Evolutionary conservation across 2,888 invertebrate species (phyloP), one percentile per base, ranked within the genome.

Genomic region (Lasioglossum villosulum): DNA sequence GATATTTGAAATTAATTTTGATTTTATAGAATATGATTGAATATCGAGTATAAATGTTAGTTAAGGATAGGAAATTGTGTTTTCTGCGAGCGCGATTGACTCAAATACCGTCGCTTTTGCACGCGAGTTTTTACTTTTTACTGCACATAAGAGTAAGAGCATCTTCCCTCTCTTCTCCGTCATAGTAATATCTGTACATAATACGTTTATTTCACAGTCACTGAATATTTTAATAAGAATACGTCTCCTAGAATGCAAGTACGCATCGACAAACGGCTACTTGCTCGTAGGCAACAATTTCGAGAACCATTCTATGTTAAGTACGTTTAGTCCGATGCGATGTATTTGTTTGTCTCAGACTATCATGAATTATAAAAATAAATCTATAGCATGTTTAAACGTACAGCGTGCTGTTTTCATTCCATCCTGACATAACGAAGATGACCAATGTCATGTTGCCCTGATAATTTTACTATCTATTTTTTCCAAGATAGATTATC

Each of bases 291-390:
- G 37, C 16, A 16, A 75, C 4, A 59, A 30, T 30, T 74, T 45
- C 37, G 68, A 68, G 52, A 71, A 71, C 45, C 45, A 70, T 77
- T 81, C 37, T 85, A 80, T 48, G 66, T 82, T 73, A 71, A 74
- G 71, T 75, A 68, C 63, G 23, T 56, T 82, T 86, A 83, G 73
- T 56, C 68, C 30, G 34, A 75, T 71, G 37, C 66, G 77, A 66
- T 89, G 84, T 84, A 87, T 86, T 68, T 84, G 81, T 74, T 78
- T 52, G 75, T 80, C 71, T 75, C 37, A 76, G 39, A 80, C 71
- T 84, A 71, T 87, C 73, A 52, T 39, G 52, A 30, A 78, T 88
- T 84, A 79, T 75, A 63, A 73, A 83, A 89, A 88, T 89, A 89
- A 89, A 89, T 88, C 70, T 87, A 79, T 82, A 68, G 73, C 79